Evolutionary conservation across 1,140 invertebrate species (phyloP), one percentile per base, ranked within the genome.

Genomic region (Papilio xuthus): DNA sequence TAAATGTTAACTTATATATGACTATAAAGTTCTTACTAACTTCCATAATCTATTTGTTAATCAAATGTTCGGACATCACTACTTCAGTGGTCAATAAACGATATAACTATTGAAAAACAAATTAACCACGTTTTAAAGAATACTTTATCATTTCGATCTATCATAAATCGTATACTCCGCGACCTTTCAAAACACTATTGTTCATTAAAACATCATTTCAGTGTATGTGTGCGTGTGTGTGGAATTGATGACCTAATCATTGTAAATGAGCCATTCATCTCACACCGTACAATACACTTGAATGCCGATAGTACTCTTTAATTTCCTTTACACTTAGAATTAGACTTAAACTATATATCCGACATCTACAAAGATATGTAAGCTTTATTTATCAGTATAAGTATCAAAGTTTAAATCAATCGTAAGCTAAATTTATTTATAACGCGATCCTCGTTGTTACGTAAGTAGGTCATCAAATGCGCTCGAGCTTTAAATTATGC

Each of bases 391-490:
- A 37, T 10, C 9, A 50, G 47, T 50, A 6, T 50, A 50, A 8
- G 50, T 18, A 53, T 53, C 9, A 53, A 53, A 44, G 42, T 0
- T 44, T 10, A 18, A 1, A 26, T 73, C 42, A 47, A 73, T 73
- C n/a, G 4, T 26, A 20, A 8, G 23, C 42, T 50, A 23, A 26
- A 50, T 28, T 73, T 73, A 73, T 73, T 73, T 73, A 23, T 47
- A 73, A n/a, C n/a, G n/a, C n/a, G n/a, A n/a, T 18, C 41, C 0
- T 2, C 23, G 41, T 23, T 28, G 71, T 42, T 26, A 37, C 42
- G 12, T 28, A 73, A 47, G 26, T 74, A 47, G 72, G 72, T 74
- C 72, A 74, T n/a, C 47, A 74, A 74, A 74, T 9, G 72, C 72
- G 72, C 72, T 74, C 47, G 13, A 15, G 44, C 13, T n/a, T 23